Evolutionary conservation across 2,888 invertebrate genomes (phyloP).

Genomic region (Melangyna quadrimaculata): DNA sequence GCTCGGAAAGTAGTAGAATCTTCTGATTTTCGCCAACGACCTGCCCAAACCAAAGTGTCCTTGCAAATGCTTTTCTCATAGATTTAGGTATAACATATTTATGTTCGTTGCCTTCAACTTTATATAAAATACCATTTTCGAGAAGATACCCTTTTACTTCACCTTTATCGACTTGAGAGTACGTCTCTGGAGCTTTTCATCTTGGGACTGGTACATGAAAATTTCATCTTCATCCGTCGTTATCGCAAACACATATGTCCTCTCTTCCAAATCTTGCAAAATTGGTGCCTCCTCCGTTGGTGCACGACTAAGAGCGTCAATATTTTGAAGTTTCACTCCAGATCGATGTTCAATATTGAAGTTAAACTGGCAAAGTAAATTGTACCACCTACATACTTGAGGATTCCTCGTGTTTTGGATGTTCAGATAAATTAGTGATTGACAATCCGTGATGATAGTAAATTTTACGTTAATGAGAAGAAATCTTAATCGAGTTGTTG

Average conservation of each 20-base stretch:
- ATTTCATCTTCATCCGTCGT: constrained; percentile 7
- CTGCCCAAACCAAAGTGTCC: background rate
- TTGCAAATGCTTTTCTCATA: background rate
- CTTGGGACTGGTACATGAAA: constrained; percentile 17
- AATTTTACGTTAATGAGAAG: constrained; percentile 13
- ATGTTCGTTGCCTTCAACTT: background rate
- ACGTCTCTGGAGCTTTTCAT: constrained; percentile 1
- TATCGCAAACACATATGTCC: background rate
- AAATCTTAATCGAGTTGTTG: constrained; percentile 16
- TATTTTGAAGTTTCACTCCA: constrained; percentile 6
- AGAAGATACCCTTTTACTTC: background rate
- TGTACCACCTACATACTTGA: constrained; percentile 29
- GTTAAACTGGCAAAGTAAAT: constrained; percentile 14
- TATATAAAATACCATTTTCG: background rate
- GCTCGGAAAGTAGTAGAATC: constrained; percentile 3
- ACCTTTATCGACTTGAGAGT: background rate
- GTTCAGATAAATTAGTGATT: constrained; percentile 7
- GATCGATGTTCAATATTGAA: constrained; percentile 23
- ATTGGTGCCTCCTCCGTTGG: background rate
- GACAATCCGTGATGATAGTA: constrained; percentile 10
- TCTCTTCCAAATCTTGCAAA: background rate
- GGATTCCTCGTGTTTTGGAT: constrained; percentile 17
- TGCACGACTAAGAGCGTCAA: constrained; percentile 24
- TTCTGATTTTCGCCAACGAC: background rate
- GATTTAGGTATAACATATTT: background rate